Evolutionary conservation across 2,888 invertebrate genomes (phyloP).

Genomic region (Drosophila infuscata): DNA sequence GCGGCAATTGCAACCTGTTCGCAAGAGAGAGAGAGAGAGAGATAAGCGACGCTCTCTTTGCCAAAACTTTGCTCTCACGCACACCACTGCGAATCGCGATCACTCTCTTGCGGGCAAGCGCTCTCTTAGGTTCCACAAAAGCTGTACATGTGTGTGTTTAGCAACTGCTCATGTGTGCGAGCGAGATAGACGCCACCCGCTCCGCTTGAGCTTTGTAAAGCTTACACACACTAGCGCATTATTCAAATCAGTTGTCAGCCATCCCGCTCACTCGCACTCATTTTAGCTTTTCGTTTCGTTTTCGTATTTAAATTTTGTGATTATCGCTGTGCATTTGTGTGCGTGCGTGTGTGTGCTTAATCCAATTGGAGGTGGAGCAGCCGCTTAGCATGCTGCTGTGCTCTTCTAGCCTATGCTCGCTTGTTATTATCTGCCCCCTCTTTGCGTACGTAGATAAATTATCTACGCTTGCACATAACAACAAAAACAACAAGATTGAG

Average conservation of each 20-base stretch:
- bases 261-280: constrained; percentile 47
- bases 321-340: constrained; percentile 47
- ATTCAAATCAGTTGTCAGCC: constrained; percentile 63
- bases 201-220: constrained; percentile 15
- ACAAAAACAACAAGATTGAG: constrained; percentile 24
- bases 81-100: constrained; percentile 14
- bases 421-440: constrained; percentile 30
- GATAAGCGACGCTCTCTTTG: constrained; percentile 42
- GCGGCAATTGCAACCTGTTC: constrained; percentile 57
- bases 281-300: constrained; percentile 30
- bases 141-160: constrained; percentile 45
- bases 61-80: constrained; percentile 32
- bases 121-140: constrained; percentile 77
- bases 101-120: constrained; percentile 21
- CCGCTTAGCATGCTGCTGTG: constrained; percentile 56
- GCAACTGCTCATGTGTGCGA: constrained; percentile 32
- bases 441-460: constrained; percentile 42
- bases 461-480: constrained; percentile 40
- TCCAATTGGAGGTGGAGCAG: constrained; percentile 80
- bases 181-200: constrained; percentile 57
- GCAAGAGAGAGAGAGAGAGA: constrained; percentile 23
- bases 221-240: constrained; percentile 44
- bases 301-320: constrained; percentile 76
- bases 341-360: constrained; percentile 47
- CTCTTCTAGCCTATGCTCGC: constrained; percentile 56